Percentiles rank a stretch among this genome's conserved stretches.
phyloP scores from a whole-genome alignment of 2,113 vertebrate genomes.

The Sakesphorus luctuosus region DNA sequence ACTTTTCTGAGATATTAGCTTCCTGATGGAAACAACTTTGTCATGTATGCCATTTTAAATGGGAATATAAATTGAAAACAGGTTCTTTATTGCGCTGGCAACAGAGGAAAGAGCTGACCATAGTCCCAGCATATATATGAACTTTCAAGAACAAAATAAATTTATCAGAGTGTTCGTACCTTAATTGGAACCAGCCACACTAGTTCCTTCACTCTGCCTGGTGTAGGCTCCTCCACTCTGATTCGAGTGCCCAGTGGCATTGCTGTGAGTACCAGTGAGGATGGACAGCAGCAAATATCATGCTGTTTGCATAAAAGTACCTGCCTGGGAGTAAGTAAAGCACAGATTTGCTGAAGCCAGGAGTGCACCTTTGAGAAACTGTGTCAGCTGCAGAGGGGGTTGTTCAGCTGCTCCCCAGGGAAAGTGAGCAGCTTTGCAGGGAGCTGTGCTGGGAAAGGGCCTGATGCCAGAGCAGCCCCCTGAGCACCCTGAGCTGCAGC shows the following conservation, averaged over 20 bases:
- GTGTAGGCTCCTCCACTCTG: rapidly evolving
- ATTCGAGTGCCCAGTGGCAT: not conserved
- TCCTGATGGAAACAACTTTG: not conserved
- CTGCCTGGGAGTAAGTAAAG: too few species aligned
- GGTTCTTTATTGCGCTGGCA: not conserved
- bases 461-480: too few species aligned
- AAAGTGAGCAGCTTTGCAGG: too few species aligned
- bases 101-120: not conserved
- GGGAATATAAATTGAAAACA: not conserved
- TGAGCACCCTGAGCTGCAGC: too few species aligned
- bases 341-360: too few species aligned
- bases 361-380: too few species aligned
- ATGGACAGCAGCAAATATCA: not conserved
- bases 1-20: not conserved
- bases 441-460: too few species aligned
- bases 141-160: too few species aligned
- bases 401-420: too few species aligned
- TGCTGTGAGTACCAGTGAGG: rapidly evolving
- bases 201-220: not conserved
- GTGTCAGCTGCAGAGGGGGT: too few species aligned
- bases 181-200: not conserved
- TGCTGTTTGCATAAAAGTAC: too few species aligned
- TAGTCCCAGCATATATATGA: not conserved
- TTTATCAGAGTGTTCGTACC: not conserved
- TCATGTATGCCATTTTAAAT: not conserved